phyloP scores from a whole-genome alignment of 2,113 vertebrate genomes.

The Cinclus mexicanus region DNA sequence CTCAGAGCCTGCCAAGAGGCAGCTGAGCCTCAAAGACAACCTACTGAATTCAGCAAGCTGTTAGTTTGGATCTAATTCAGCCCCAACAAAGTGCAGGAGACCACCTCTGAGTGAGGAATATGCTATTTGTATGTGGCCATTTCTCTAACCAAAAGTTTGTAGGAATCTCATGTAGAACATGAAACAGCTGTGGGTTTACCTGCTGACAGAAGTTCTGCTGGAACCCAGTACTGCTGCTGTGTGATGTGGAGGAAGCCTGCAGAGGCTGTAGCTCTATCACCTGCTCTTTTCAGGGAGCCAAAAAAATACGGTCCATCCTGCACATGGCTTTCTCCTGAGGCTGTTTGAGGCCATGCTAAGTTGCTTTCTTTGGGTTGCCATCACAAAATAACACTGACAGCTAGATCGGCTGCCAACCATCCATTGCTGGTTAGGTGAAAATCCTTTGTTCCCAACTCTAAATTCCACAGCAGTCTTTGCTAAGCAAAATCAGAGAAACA shows the following conservation, averaged over 20 bases:
- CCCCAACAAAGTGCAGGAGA: not conserved
- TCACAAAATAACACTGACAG: not conserved
- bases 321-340: not conserved
- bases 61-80: conserved; percentile 32
- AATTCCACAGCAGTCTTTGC: conserved; percentile 1
- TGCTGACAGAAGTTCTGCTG: conserved; percentile 1
- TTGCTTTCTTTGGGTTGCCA: conserved; percentile 7
- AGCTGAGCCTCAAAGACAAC: not conserved
- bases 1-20: not conserved
- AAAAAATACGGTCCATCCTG: not conserved
- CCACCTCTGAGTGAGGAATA: not conserved
- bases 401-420: not conserved
- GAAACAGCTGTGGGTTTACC: conserved; percentile 18
- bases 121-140: not conserved
- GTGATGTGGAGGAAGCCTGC: not conserved
- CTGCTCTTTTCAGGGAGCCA: not conserved
- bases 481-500: not conserved
- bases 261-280: not conserved
- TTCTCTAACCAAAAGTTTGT: conserved; percentile 4
- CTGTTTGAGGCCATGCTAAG: not conserved
- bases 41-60: conserved; percentile 15
- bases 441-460: not conserved
- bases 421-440: not conserved
- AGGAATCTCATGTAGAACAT: not conserved
- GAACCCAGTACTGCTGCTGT: not conserved